Base-by-base conservation (phyloP, 2,113 vertebrate species). In the Pleuronectes platessa region DNA sequence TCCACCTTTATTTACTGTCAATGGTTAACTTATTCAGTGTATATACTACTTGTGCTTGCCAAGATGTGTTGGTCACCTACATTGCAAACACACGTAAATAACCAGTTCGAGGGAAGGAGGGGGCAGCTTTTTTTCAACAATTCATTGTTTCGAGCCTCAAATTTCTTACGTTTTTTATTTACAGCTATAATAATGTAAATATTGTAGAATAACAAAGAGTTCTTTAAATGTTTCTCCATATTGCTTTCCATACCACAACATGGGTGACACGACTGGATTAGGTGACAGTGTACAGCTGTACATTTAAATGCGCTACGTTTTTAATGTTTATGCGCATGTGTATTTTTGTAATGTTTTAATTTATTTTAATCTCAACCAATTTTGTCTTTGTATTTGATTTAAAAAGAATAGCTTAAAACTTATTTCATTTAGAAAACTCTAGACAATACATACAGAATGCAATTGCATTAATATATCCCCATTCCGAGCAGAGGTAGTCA, bases 131-230 rank as follows among this genome's bases (percentile, higher is more conserved):
- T 68, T 31, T 21, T 5, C 14, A 69, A 23, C 61, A 14, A 35
- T 68, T 40, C 56, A 61, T 42, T 49, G 18, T 59, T 62, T 53
- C 3, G 42, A 61, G 23, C 20, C 31, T 76, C 65, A 49, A 5
- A 31, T 64, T 12, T n/a, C 13, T 4, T 49, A 0, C 5, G 23
- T 45, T 62, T 15, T 37, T 76, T 26, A 42, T 60, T 18, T 59
- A 62, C 1, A 10, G 13, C 61, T 81, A 40, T 77, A n/a, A 84
- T 65, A 27, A 79, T 86, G 81, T 88, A 77, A 77, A 86, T 79
- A 71, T 21, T 87, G 72, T 77, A 71, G 11, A 75, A 27, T 35
- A 24, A 56, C 9, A 21, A 31, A 31, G 35, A 59, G 64, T 45
- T 65, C 20, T 40, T 18, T 23, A 58, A 17, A 10, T 1, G 51